phyloP scores from a whole-genome alignment of 2,113 vertebrate genomes.

The Thomomys bottae region DNA sequence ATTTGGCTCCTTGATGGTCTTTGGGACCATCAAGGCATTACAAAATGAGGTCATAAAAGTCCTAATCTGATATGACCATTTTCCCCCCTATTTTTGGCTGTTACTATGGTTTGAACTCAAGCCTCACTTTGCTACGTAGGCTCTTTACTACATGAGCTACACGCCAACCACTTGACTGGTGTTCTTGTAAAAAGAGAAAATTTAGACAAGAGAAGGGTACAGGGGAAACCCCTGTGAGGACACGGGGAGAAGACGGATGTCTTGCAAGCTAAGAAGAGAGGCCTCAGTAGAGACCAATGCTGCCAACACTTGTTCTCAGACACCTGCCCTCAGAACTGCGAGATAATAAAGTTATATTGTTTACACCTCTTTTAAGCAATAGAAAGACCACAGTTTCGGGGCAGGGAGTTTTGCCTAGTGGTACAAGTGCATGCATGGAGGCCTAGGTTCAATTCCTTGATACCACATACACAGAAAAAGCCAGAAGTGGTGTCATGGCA shows the following conservation, averaged over 20 bases:
- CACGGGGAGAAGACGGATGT: not conserved
- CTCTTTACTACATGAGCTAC: no score
- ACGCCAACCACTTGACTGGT: not conserved
- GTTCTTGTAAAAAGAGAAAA: not conserved
- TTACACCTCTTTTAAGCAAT: not conserved
- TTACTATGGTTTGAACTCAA: no score
- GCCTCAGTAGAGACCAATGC: not conserved
- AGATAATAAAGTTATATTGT: conserved; percentile 1
- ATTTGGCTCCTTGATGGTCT: no score
- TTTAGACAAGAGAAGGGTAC: not conserved
- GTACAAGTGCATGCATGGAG: no score
- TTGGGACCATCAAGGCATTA: no score
- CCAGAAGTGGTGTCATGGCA: no score
- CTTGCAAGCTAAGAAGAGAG: not conserved
- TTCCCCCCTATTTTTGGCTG: no score
- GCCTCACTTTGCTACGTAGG: no score
- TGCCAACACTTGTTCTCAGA: not conserved
- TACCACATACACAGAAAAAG: no score
- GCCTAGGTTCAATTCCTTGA: no score
- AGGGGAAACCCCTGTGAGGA: not conserved
- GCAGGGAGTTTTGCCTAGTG: no score
- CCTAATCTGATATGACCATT: not conserved
- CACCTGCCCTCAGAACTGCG: not conserved
- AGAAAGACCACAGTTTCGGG: no score
- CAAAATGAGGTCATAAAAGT: not conserved